Base-by-base conservation (phyloP, 2,113 vertebrate species). In the Pleuronectes platessa region DNA sequence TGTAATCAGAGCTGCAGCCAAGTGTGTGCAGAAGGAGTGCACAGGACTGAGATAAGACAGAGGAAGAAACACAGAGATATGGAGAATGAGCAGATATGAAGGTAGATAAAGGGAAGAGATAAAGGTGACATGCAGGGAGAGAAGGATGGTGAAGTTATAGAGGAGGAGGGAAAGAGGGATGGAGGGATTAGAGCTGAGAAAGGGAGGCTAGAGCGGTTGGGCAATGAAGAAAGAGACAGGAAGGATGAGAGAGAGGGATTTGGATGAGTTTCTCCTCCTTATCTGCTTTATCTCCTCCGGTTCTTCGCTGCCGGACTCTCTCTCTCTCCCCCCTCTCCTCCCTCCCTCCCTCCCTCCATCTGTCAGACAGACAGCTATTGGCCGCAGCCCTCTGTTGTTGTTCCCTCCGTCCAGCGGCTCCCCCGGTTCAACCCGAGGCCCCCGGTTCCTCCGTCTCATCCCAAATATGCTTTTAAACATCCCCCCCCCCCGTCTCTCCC, bases 251-350 rank as follows among this genome's bases (percentile, higher is more conserved):
- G 40, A 78, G 82, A 56, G 70, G 47, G 37, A 76, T 86, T 77
- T 75, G 79, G 82, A 79, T 49, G 71, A 59, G 66, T 62, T 64
- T 76, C 53, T 86, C 71, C 47, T 62, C 35, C 73, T 87, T 88
- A 90, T 89, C 90, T 87, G 71, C 81, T 85, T 80, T 74, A 89
- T 91, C 86, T 86, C 88, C 80, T 88, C 81, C 49, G 72, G 83
- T 85, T 80, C 76, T 74, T 75, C 68, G 11, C 80, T 63, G 68
- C 73, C 37, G 67, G 73, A 74, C 79, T 68, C 67, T 26, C 76
- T 74, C 78, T 69, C 79, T 27, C 76, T n/a, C 35, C 18, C 59
- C 58, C 20, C 10, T 62, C 66, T 75, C 70, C 47, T 7, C 76
- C 35, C 35, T 31, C 27, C 24, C 24, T 27, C 70, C 47, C 74